A percentile compares a stretch with the other conserved stretches of the same genome.
phyloP scores from a whole-genome alignment of 2,888 invertebrate genomes.

The Polydrusus tereticollis region DNA sequence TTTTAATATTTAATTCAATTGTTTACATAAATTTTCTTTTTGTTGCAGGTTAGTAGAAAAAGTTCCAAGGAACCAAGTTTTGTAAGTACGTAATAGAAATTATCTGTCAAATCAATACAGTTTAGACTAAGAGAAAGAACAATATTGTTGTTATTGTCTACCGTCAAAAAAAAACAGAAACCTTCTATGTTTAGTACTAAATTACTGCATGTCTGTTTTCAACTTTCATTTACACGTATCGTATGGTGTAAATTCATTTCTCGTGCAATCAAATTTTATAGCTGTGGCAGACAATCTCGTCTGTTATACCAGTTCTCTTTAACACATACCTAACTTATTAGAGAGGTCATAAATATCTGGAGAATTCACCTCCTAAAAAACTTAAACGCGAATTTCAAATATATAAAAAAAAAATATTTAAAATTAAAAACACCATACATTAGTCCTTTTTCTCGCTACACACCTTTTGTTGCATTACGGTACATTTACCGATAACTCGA shows the following conservation, averaged over 20 bases:
- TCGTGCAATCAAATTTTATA: conserved; percentile 6
- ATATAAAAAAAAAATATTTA: no score
- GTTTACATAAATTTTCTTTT: not conserved
- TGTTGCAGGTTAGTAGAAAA: conserved; percentile 4
- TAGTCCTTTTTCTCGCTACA: no score
- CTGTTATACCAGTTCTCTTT: not conserved
- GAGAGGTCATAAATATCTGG: not conserved
- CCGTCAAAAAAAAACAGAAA: not conserved
- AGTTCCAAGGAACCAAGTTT: no score
- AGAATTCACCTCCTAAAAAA: no score
- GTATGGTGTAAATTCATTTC: conserved; percentile 3
- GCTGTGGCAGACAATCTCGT: conserved; percentile 13
- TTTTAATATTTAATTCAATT: not conserved
- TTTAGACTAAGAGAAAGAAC: no score
- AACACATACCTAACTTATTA: not conserved
- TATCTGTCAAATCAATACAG: no score
- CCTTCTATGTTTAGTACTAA: not conserved
- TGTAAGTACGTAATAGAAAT: no score
- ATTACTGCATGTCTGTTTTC: conserved; percentile 1
- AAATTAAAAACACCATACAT: no score
- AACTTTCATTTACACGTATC: conserved; percentile 10
- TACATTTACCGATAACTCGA: not conserved
- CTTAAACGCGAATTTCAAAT: not conserved
- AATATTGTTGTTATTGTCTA: no score
- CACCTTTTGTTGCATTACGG: not conserved